Evolutionary conservation across 2,888 invertebrate species (phyloP), one percentile per base, ranked within the genome.

Genomic region (Neoitamus cyanurus): DNA sequence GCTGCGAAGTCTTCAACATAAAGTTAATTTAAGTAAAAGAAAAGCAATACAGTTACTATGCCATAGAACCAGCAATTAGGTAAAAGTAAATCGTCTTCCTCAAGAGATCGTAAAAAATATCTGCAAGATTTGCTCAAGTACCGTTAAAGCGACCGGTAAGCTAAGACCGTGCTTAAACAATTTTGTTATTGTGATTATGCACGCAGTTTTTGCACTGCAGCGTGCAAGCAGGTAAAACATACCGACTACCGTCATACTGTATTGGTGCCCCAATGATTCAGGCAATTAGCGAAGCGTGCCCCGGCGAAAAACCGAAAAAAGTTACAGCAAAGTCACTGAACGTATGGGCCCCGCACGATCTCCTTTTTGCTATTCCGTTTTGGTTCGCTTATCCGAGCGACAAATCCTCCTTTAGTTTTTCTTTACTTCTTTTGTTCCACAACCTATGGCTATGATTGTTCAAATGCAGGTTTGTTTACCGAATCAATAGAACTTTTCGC

Each of bases 201-300:
- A 58, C 58, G 58, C 58, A 7, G 15, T 58, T 58, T 58, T 58
- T 58, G 58, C 25, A 2, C 25, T 20, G 20, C 48, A 48, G 5
- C 5, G 42, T 20, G 58, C 1, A 7, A 58, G 25, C 25, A 9
- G 58, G 3, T 20, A 58, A 58, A 58, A 58, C 15, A 20, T 6
- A 58, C n/a, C n/a, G n/a, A n/a, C 25, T 2, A 58, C 25, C 20
- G 58, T 15, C 25, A 5, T 20, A 20, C 58, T 58, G 34, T n/a
- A n/a, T n/a, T n/a, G 34, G 34, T 34, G 34, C 7, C 34, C 34
- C 34, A 34, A 7, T 7, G 48, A 4, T 25, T 1, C 13, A 30
- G 15, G 36, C 20, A 73, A 73, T 73, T 73, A 73, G 73, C 31
- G 73, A 73, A 73, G 73, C 73, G 73, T 73, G 70, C 70, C 31